These are phyloP conservation scores for Hylia prasina DNA, from an alignment of 2,113 vertebrate species.

Conservation along the genomic window DNA sequence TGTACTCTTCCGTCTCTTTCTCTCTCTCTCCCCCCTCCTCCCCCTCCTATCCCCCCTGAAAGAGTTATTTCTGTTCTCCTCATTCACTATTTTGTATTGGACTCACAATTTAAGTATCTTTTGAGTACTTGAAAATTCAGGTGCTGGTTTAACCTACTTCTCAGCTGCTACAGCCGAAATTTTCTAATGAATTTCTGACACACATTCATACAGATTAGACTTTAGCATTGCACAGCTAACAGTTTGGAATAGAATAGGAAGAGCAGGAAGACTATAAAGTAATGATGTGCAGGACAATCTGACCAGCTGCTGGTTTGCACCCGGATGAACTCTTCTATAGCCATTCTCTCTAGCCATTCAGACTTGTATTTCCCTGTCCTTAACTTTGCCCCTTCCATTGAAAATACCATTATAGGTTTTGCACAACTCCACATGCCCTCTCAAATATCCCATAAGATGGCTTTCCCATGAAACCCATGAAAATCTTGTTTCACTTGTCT, in stretches of 20 bases:
- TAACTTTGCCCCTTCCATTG: background rate
- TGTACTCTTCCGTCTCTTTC: background rate
- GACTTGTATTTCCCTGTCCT: background rate
- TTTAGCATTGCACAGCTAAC: background rate
- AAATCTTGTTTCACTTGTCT: background rate
- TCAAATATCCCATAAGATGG: background rate
- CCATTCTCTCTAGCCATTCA: background rate
- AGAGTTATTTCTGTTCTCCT: background rate
- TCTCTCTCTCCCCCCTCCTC: accelerated
- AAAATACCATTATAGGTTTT: background rate
- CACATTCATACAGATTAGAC: background rate
- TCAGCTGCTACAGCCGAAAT: background rate
- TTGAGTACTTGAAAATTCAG: background rate
- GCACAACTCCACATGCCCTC: background rate
- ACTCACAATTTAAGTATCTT: background rate
- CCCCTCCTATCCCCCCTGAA: background rate
- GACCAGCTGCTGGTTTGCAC: background rate
- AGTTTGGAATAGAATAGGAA: background rate
- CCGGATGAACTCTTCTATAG: background rate
- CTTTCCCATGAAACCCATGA: background rate
- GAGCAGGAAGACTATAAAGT: background rate
- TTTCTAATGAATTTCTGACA: background rate
- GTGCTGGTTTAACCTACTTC: background rate
- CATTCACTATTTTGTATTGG: background rate
- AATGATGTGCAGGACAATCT: background rate